phyloP scores from a whole-genome alignment of 1,140 invertebrate species.

The Araneus ventricosus region DNA sequence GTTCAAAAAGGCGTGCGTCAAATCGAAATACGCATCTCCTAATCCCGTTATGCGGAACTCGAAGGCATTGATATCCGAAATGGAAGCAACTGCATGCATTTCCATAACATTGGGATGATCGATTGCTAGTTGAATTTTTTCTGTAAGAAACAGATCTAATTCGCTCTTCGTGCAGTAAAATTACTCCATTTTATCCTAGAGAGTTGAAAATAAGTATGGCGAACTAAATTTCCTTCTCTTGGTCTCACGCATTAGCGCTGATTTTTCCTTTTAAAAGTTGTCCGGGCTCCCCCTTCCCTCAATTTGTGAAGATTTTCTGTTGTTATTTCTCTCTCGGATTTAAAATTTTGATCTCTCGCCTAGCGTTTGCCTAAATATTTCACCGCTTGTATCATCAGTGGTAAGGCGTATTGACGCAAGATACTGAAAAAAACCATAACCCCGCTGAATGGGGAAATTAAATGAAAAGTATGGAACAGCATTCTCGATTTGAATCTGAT shows the following conservation, averaged over 20 bases:
- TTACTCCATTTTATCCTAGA: background rate
- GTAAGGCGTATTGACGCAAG: background rate
- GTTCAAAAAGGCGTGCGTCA: background rate
- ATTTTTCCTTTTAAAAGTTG: background rate
- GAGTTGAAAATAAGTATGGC: background rate
- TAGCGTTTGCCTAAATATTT: background rate
- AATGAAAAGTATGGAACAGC: background rate
- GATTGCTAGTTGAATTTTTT: background rate
- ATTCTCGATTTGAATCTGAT: background rate
- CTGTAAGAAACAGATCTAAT: background rate
- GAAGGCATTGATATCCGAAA: background rate
- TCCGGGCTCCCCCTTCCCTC: background rate
- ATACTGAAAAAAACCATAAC: conserved; percentile 5
- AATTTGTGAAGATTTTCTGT: background rate
- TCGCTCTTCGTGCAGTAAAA: background rate
- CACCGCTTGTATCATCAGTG: background rate
- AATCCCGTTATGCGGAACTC: background rate
- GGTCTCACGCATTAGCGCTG: too few species aligned
- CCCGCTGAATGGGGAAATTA: background rate
- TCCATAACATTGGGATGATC: background rate
- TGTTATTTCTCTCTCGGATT: background rate
- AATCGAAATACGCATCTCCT: too few species aligned
- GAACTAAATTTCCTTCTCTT: background rate
- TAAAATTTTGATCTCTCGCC: background rate
- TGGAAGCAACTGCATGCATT: background rate